Evolutionary conservation across 2,888 invertebrate species (phyloP).

Genomic region (Ormyrus nitidulus): DNA sequence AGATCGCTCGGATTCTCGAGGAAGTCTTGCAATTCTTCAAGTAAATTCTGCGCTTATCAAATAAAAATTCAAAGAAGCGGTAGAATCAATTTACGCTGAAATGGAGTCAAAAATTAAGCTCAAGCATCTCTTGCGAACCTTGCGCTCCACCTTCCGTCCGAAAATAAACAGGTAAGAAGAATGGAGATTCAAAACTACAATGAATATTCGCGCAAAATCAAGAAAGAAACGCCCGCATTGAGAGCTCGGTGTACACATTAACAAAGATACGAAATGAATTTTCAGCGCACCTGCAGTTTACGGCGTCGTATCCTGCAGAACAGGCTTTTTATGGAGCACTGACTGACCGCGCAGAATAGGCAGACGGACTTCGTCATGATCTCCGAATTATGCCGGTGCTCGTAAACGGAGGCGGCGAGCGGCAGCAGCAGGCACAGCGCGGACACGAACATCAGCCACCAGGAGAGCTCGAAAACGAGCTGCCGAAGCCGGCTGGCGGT

Average conservation of each 20-base stretch:
- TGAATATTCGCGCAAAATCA: too few species aligned
- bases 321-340: constrained; percentile 39
- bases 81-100: too few species aligned
- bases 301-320: constrained; percentile 48
- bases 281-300: constrained; percentile 53
- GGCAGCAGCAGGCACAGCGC: constrained; percentile 51
- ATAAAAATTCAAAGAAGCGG: background rate
- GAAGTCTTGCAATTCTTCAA: constrained; percentile 45
- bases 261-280: background rate
- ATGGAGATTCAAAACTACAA: too few species aligned
- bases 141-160: too few species aligned
- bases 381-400: constrained; percentile 44
- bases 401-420: constrained; percentile 35
- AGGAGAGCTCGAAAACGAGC: constrained; percentile 39
- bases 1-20: constrained; percentile 19
- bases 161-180: too few species aligned
- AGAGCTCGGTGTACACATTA: background rate
- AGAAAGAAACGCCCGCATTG: too few species aligned
- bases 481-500: constrained; percentile 22
- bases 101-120: too few species aligned
- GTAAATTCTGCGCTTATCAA: constrained; percentile 45
- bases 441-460: constrained; percentile 48
- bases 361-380: constrained; percentile 56
- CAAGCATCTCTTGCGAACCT: too few species aligned
- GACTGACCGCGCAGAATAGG: constrained; percentile 49